Evolutionary conservation across 2,113 vertebrate genomes (phyloP), one percentile per base, ranked within the genome.

Genomic region (Prolemur simus): DNA sequence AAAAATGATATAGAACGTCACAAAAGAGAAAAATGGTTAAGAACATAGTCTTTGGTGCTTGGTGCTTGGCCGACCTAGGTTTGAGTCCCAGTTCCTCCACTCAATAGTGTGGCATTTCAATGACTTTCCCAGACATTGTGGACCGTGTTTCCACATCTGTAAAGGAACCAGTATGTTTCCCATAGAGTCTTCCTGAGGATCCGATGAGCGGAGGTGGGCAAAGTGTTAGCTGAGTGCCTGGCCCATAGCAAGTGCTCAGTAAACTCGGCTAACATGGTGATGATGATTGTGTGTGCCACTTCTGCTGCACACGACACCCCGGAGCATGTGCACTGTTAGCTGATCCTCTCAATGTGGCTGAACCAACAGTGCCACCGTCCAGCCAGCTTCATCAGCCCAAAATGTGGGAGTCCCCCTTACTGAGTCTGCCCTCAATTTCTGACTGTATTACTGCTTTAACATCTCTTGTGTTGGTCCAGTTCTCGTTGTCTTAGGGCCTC

Each of bases 211-310:
- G 89, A 85, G 34, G 34, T 63, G 82, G 37, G 18, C 47, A 37
- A 32, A 77, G 52, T 63, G 56, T 10, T 37, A 21, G 34, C 29
- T 12, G 83, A 89, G 42, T 74, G n/a, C 29, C 68, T 76, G 25
- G 56, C 37, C 27, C 3, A 4, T 89, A 58, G 15, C 84, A 73
- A 47, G 20, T 69, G 52, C 60, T 93, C 66, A 1, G 0, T 60
- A 17, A 74, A 14, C 71, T 71, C 68, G 1, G 34, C 4, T 9
- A 29, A n/a, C 32, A 8, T 21, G 71, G 64, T 3, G 56, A 37
- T 12, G 39, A 17, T 20, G 1, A 20, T 74, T 9, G 5, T 2
- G 2, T 18, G 10, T n/a, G 12, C 23, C 12, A 8, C 10, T 54
- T 83, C 91, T 92, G 32, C 2, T 83, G 71, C 17, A 18, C 45